Conservation (phyloP, 2,888 invertebrate genomes). For the Thalpophila matura region DNA sequence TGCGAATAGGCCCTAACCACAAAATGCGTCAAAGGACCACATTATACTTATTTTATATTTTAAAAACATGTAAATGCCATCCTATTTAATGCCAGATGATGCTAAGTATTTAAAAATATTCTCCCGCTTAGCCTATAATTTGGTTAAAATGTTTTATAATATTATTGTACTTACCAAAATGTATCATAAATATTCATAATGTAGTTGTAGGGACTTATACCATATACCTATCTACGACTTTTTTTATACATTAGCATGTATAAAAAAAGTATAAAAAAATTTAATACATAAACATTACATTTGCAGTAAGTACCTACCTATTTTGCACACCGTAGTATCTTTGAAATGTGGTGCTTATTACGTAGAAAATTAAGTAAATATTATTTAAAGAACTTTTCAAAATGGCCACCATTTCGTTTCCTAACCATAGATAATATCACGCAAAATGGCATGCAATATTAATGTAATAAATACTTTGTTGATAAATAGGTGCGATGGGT, state of each 20-base stretch:
- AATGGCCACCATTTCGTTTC: conserved; percentile 33
- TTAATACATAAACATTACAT: no score
- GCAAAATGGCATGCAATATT: conserved; percentile 43
- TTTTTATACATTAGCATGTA: no score
- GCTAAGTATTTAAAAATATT: not conserved
- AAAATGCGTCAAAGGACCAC: conserved; percentile 18
- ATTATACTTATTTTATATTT: not conserved
- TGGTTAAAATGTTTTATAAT: no score
- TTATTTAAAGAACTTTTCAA: conserved; percentile 21
- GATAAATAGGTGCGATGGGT: conserved; percentile 45
- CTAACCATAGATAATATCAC: conserved; percentile 47
- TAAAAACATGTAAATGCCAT: not conserved
- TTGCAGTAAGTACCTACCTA: not conserved
- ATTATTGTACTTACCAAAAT: no score
- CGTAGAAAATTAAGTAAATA: conserved; percentile 11
- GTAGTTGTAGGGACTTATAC: no score
- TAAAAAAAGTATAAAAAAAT: no score
- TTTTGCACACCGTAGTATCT: no score
- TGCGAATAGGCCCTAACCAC: not conserved
- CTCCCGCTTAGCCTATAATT: no score
- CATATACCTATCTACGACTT: no score
- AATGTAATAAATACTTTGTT: conserved; percentile 33
- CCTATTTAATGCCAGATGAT: not conserved
- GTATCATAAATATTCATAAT: no score
- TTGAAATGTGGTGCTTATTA: not conserved